phyloP scores from a whole-genome alignment of 2,797 vertebrate genomes.

The Tympanoctomys barrerae region DNA sequence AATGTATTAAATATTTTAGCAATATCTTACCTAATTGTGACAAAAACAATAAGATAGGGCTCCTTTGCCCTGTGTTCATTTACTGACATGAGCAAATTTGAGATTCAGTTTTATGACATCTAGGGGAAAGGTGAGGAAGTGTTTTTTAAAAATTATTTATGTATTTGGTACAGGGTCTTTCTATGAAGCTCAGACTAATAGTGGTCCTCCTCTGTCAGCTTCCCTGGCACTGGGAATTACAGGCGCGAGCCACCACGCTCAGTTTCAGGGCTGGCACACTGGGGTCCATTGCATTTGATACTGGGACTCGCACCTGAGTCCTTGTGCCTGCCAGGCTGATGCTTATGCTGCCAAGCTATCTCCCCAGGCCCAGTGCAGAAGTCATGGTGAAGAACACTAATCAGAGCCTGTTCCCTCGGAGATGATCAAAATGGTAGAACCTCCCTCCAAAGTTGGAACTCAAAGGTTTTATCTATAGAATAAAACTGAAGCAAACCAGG shows the following conservation, averaged over 20 bases:
- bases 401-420: background rate
- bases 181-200: too few species aligned
- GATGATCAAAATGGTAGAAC: background rate
- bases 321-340: too few species aligned
- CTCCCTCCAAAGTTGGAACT: background rate
- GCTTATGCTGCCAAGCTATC: too few species aligned
- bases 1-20: background rate
- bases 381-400: background rate
- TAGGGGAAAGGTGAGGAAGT: background rate
- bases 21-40: background rate
- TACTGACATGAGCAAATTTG: background rate
- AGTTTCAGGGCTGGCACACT: too few species aligned
- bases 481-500: background rate
- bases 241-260: too few species aligned
- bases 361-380: background rate
- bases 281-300: too few species aligned
- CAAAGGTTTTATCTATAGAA: background rate
- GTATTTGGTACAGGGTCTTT: too few species aligned
- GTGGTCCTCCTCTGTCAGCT: too few species aligned
- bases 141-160: too few species aligned
- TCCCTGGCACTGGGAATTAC: too few species aligned
- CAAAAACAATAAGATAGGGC: background rate
- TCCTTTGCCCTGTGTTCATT: background rate
- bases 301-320: too few species aligned
- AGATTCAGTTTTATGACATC: background rate